Base-by-base conservation (phyloP, 2,888 invertebrate species). In the Lypha dubia region DNA sequence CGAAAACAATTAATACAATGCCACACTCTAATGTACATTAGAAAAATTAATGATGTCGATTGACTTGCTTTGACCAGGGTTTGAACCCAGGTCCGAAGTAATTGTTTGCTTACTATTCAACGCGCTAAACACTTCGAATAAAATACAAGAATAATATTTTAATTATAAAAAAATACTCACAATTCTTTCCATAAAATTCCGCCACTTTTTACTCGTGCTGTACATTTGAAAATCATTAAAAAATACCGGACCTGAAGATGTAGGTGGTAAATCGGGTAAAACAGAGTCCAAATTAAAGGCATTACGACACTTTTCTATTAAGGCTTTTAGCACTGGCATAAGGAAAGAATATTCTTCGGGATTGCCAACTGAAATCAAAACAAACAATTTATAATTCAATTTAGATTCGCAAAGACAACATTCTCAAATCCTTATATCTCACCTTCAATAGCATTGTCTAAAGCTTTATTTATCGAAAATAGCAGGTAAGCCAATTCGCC, bases 171-270 rank as follows among this genome's bases (percentile, higher is more conserved):
- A n/a, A 46, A 1, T 44, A 89, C 92, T 91, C 88, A 94, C 94
- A 92, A 93, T 93, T 80, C 92, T 92, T 32, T 93, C 93, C 35
- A 94, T 92, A 86, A 94, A 94, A 76, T 90, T 89, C 4, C 88
- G 91, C 94, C 94, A 95, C 86, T 94, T 93, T 71, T 93, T 93
- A 62, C 92, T 92, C 4, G 92, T 92, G 86, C 93, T 93, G 88
- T 94, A 94, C 86, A 92, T 92, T 89, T 93, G 93, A 88, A 94
- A 95, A 87, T 94, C 93, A 86, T 94, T 94, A 88, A 94, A 94
- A 90, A 95, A 94, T 0, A 93, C 93, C 0, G 94, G 94, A 1
- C 94, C 94, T 15, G 93, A 92, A 11, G 93, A 91, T 1, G 93
- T 93, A 6, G 93, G 91, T 0, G 94, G 94, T 58, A 94, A 88